phyloP scores from a whole-genome alignment of 2,888 invertebrate genomes.

The Trichogramma dendrolimi region DNA sequence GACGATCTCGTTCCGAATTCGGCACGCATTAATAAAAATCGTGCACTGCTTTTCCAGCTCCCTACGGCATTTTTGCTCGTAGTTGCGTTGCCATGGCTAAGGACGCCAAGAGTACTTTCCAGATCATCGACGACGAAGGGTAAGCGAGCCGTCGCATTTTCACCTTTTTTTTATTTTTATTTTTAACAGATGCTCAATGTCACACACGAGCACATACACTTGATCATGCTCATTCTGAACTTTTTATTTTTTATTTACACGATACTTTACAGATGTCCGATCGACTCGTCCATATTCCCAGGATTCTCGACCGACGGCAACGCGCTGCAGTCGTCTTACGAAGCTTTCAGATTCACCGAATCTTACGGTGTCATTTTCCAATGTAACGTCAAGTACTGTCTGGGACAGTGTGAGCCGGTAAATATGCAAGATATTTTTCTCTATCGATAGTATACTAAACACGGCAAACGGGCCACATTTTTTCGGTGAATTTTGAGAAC shows the following conservation, averaged over 20 bases:
- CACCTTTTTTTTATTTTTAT: neutral
- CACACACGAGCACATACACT: neutral
- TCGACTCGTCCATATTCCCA: slow-evolving; percentile 90
- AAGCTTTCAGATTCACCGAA: slow-evolving; percentile 93
- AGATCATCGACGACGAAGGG: slow-evolving; percentile 94
- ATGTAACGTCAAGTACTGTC: slow-evolving; percentile 93
- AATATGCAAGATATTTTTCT: slow-evolving; percentile 41
- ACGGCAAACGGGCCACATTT: too few relatives aligned
- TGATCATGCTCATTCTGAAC: neutral
- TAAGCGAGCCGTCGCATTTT: slow-evolving; percentile 44
- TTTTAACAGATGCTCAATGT: neutral
- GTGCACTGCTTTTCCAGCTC: slow-evolving; percentile 62
- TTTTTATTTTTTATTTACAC: slow-evolving; percentile 1
- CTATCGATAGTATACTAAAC: neutral
- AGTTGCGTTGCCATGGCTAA: slow-evolving; percentile 97
- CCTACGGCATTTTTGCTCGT: slow-evolving; percentile 91
- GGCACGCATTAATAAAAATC: slow-evolving; percentile 2
- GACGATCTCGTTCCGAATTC: neutral
- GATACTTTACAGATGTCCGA: slow-evolving; percentile 66
- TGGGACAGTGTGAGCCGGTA: slow-evolving; percentile 90
- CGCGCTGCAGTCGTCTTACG: slow-evolving; percentile 77
- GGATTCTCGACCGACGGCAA: slow-evolving; percentile 87
- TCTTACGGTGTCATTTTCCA: slow-evolving; percentile 96
- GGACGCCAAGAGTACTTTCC: slow-evolving; percentile 92
- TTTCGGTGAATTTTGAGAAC: too few relatives aligned